phyloP scores from a whole-genome alignment of 2,888 invertebrate species.

The Sinohyriopsis cumingii region DNA sequence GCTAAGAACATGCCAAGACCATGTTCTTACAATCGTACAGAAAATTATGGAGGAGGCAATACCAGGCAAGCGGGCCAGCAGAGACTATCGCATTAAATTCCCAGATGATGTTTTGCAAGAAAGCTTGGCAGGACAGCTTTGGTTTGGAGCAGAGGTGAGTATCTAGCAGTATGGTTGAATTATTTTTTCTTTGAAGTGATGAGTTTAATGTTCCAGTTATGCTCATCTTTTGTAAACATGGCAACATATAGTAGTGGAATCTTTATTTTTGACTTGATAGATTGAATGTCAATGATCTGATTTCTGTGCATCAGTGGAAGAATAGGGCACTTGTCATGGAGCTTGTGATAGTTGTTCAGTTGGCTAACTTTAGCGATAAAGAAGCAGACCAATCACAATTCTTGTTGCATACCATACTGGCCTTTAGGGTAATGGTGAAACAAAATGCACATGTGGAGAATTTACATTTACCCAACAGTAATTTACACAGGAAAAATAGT shows the following conservation, averaged over 20 bases:
- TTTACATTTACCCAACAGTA: too few relatives aligned
- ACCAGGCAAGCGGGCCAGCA: conserved; percentile 86
- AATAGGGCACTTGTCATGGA: background rate
- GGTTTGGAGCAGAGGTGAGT: conserved; percentile 98
- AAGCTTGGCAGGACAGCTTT: conserved; percentile 96
- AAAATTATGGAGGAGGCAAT: conserved; percentile 96
- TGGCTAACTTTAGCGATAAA: too few relatives aligned
- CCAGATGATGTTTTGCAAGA: conserved; percentile 99
- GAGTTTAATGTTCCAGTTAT: background rate
- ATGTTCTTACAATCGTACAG: conserved; percentile 91
- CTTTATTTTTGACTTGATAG: background rate
- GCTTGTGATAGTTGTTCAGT: too few relatives aligned
- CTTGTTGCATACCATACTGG: too few relatives aligned
- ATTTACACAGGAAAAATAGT: too few relatives aligned
- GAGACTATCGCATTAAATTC: conserved; percentile 98
- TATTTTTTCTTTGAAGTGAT: background rate
- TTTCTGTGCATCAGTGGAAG: too few relatives aligned
- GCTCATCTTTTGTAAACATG: too few relatives aligned
- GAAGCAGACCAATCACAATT: too few relatives aligned
- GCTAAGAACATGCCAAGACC: conserved; percentile 83
- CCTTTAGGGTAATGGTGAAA: too few relatives aligned
- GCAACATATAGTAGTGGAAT: background rate
- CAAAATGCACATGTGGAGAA: too few relatives aligned
- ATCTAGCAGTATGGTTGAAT: background rate
- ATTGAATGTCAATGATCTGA: too few relatives aligned